These are phyloP conservation scores for Serinus canaria DNA, from an alignment of 2,113 vertebrate genomes.

Conservation along the genomic window DNA sequence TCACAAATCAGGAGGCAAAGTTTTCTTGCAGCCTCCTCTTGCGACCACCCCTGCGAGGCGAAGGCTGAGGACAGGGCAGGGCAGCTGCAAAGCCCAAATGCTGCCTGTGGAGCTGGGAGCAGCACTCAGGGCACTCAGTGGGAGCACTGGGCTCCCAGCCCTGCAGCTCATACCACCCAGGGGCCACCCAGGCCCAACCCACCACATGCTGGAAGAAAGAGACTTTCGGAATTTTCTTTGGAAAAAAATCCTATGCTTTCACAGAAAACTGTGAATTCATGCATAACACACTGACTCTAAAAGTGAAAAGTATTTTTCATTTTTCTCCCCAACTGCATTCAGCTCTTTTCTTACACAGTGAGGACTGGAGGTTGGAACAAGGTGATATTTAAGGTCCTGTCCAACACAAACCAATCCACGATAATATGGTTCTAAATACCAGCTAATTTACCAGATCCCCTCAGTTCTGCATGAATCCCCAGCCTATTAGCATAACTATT, in stretches of 20 bases:
- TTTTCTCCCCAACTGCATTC: background rate
- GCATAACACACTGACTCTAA: background rate
- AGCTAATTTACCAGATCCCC: background rate
- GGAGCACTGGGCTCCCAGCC: background rate
- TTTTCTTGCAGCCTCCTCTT: background rate
- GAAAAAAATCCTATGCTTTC: background rate
- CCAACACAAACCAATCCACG: background rate
- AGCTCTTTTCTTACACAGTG: background rate
- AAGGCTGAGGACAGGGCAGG: background rate
- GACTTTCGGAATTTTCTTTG: background rate
- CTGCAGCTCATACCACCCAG: background rate
- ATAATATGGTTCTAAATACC: background rate
- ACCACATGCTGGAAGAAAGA: background rate
- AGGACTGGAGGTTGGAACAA: background rate
- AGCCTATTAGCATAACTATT: slow-evolving; percentile 39
- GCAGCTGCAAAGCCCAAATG: background rate
- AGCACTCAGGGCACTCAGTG: background rate
- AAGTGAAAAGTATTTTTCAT: background rate
- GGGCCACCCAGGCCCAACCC: background rate
- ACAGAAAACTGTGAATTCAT: background rate
- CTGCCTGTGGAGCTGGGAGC: background rate
- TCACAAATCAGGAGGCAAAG: background rate
- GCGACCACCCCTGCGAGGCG: accelerated
- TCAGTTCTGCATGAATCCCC: background rate
- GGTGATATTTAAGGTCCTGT: background rate